These are phyloP conservation scores for Micromussa lordhowensis DNA, from an alignment of 92 coral and sea anemone species.

Conservation along the genomic window DNA sequence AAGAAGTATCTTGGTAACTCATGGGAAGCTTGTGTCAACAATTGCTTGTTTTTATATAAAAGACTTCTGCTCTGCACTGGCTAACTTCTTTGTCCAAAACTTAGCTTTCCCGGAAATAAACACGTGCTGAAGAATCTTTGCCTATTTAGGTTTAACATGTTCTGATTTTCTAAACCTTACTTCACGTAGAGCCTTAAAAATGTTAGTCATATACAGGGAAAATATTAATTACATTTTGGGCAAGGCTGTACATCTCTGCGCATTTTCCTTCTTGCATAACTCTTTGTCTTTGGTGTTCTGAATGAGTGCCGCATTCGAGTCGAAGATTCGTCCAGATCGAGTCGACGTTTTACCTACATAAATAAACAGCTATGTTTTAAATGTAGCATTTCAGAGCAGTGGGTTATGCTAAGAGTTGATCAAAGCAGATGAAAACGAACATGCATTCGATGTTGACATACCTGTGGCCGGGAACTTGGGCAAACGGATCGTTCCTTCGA, in stretches of 20 bases:
- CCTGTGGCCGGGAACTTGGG: slow-evolving; percentile 65
- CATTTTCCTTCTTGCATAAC: slow-evolving; percentile 58
- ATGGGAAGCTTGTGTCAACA: background rate
- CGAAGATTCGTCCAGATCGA: slow-evolving; percentile 89
- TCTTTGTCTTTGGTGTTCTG: slow-evolving; percentile 79
- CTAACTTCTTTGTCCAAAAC: background rate
- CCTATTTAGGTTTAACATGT: background rate
- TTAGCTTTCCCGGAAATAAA: background rate
- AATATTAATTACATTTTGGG: slow-evolving; percentile 68
- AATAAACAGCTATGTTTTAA: background rate
- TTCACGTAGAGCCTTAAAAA: background rate
- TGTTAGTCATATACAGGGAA: background rate
- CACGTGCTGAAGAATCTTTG: slow-evolving; percentile 1
- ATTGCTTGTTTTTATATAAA: background rate
- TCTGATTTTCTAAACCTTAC: background rate
- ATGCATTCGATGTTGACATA: slow-evolving; percentile 21
- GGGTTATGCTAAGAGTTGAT: background rate
- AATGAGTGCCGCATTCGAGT: slow-evolving; percentile 50
- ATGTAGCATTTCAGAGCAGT: background rate
- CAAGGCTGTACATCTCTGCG: slow-evolving; percentile 75
- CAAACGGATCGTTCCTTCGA: slow-evolving; percentile 61
- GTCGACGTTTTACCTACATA: slow-evolving; percentile 89
- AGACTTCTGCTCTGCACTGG: background rate
- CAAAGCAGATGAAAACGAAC: background rate
- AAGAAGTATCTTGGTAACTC: background rate